Evolutionary conservation across 2,888 invertebrate genomes (phyloP).

Genomic region (Drosophila hamatofila): DNA sequence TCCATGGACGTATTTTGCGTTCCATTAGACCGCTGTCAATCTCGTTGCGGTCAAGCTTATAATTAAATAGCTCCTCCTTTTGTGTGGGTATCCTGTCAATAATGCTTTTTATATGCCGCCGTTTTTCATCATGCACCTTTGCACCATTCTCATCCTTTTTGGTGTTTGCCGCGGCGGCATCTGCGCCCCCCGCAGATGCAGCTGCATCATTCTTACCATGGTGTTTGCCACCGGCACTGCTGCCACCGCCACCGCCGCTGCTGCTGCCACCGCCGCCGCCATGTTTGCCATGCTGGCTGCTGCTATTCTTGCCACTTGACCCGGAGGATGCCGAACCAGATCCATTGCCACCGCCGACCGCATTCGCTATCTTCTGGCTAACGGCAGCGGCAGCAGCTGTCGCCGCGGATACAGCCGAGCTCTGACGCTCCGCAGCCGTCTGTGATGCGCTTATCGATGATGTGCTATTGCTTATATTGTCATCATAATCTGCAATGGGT

Average conservation of each 20-base stretch:
- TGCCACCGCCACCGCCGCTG: slow-evolving; percentile 7
- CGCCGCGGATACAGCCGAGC: slow-evolving; percentile 73
- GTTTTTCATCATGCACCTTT: slow-evolving; percentile 95
- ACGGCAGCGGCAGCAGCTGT: slow-evolving; percentile 75
- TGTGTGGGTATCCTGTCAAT: slow-evolving; percentile 99
- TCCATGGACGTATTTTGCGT: slow-evolving; percentile 99
- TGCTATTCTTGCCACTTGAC: slow-evolving; percentile 15
- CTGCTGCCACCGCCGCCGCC: slow-evolving; percentile 10
- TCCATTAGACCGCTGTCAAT: slow-evolving; percentile 94
- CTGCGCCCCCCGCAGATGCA: slow-evolving; percentile 65
- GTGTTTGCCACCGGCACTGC: slow-evolving; percentile 42
- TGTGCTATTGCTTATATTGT: slow-evolving; percentile 67
- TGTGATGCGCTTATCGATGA: slow-evolving; percentile 26
- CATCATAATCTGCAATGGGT: slow-evolving; percentile 81
- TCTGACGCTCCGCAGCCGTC: slow-evolving; percentile 65
- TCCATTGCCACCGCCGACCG: slow-evolving; percentile 26
- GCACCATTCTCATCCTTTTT: slow-evolving; percentile 88
- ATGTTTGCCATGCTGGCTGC: slow-evolving; percentile 46
- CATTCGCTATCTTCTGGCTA: slow-evolving; percentile 70
- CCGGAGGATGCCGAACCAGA: slow-evolving; percentile 43
- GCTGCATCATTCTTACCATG: slow-evolving; percentile 78
- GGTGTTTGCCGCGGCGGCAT: slow-evolving; percentile 68
- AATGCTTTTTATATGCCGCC: slow-evolving; percentile 97
- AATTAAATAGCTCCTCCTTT: slow-evolving; percentile 98
- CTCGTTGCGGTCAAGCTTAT: slow-evolving; percentile 96